Conservation (phyloP, 2,113 vertebrate genomes). For the Nyctereutes procyonoides region DNA sequence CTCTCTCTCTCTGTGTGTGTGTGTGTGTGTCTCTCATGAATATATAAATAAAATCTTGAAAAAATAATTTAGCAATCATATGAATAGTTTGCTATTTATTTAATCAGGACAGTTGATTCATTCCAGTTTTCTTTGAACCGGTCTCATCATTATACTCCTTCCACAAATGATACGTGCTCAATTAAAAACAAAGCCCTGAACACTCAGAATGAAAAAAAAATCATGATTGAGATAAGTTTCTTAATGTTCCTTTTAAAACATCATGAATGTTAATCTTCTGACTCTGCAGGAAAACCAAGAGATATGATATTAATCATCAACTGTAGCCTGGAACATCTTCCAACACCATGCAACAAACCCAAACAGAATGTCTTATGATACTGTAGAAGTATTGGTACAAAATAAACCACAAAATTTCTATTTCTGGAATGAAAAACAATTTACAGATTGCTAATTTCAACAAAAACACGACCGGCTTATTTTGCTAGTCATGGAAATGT, state of each 20-base stretch:
- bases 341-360: background rate
- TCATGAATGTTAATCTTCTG: constrained; percentile 40
- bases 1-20: too few relatives aligned
- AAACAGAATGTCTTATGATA: background rate
- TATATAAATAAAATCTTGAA: too few relatives aligned
- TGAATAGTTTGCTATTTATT: background rate
- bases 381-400: background rate
- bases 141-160: background rate
- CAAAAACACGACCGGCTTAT: background rate
- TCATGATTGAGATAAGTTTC: background rate
- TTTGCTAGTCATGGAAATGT: background rate
- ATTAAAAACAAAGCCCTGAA: constrained; percentile 14
- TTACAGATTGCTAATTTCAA: background rate
- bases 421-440: constrained; percentile 3
- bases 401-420: background rate
- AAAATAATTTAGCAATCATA: background rate
- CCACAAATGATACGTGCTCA: background rate
- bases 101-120: background rate
- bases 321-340: background rate
- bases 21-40: too few relatives aligned
- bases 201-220: constrained; percentile 10
- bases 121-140: background rate
- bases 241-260: constrained; percentile 25
- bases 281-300: constrained; percentile 36
- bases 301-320: background rate